phyloP scores from a whole-genome alignment of 2,888 invertebrate genomes.

The Hypercompe scribonia region DNA sequence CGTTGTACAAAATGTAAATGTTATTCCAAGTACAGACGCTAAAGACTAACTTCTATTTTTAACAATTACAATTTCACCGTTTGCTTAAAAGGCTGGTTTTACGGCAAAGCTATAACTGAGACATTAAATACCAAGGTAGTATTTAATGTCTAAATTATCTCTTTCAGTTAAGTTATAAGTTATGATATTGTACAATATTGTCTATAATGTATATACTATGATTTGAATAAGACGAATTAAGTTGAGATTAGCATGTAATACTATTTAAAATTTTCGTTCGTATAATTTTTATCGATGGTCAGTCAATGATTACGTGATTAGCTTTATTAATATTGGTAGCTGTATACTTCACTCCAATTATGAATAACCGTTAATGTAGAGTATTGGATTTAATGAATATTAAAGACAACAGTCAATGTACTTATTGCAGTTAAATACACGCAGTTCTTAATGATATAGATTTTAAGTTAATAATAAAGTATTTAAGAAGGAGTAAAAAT shows the following conservation, averaged over 20 bases:
- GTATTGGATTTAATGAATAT: neutral
- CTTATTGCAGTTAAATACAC: neutral
- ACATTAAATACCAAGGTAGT: neutral
- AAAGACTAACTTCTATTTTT: slow-evolving; percentile 5
- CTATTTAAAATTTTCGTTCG: neutral
- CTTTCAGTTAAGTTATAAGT: neutral
- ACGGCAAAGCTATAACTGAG: neutral
- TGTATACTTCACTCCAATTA: neutral
- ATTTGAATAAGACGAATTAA: neutral
- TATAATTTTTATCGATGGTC: neutral
- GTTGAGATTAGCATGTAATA: neutral
- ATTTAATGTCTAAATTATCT: neutral
- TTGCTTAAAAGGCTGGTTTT: neutral
- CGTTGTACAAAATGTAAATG: slow-evolving; percentile 10
- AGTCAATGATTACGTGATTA: neutral
- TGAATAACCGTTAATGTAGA: neutral
- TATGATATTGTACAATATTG: neutral
- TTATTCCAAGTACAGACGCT: slow-evolving; percentile 15
- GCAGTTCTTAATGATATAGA: neutral
- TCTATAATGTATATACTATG: neutral
- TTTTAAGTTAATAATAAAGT: neutral
- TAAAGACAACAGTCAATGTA: neutral
- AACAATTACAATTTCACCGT: slow-evolving; percentile 2
- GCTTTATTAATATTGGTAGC: neutral
- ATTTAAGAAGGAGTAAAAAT: neutral